A percentile compares a stretch with the other conserved stretches of the same genome.
Evolutionary conservation across 2,888 invertebrate genomes (phyloP).

Genomic region (Amphipyra berbera): DNA sequence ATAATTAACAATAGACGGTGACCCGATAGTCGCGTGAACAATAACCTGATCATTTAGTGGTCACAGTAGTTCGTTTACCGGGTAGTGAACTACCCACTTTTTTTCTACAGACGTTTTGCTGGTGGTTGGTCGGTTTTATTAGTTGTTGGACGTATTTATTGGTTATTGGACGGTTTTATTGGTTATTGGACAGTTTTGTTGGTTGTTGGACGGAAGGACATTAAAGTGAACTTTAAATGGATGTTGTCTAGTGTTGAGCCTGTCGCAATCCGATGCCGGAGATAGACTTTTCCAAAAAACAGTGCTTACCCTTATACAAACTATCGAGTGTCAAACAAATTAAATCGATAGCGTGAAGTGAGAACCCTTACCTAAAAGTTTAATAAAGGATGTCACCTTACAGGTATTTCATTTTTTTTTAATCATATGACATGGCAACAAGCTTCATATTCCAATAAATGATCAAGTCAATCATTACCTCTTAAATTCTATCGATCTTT

Average conservation of each 20-base stretch:
- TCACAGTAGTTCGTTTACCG: not conserved
- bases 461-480: slow-evolving; percentile 38
- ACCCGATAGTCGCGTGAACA: not conserved
- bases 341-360: no score
- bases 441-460: slow-evolving; percentile 15
- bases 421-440: slow-evolving; percentile 1
- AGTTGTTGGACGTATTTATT: not conserved
- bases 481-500: slow-evolving; percentile 27
- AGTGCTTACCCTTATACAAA: no score
- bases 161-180: no score
- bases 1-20: slow-evolving; percentile 1
- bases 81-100: not conserved
- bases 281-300: no score
- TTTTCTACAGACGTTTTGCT: not conserved
- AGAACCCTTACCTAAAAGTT: no score
- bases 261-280: no score
- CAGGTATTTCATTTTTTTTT: not conserved
- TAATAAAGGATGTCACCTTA: not conserved
- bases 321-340: no score
- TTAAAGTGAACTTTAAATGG: no score
- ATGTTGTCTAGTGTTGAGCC: no score
- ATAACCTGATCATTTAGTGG: not conserved
- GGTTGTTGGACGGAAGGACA: no score
- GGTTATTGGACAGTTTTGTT: not conserved
- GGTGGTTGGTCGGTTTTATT: not conserved